phyloP scores from a whole-genome alignment of 2,113 vertebrate genomes.

The Notarius lentiginosus region DNA sequence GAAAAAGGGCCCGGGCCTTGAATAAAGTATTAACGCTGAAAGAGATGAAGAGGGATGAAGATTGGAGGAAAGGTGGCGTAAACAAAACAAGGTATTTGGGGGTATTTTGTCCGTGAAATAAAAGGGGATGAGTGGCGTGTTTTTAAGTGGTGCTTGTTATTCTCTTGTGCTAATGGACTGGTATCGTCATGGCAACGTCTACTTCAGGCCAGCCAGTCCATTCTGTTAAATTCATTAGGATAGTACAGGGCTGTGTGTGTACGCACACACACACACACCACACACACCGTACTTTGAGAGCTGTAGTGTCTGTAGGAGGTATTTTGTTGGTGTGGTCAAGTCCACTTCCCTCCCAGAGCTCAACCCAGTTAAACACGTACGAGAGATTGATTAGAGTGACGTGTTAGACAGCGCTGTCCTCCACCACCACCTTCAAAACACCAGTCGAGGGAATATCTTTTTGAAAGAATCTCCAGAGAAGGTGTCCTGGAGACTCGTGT shows the following conservation, averaged over 20 bases:
- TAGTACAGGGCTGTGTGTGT: background rate
- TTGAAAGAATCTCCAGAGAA: background rate
- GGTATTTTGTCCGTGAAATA: slow-evolving; percentile 30
- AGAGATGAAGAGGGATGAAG: slow-evolving; percentile 16
- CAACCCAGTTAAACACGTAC: no score
- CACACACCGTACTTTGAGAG: background rate
- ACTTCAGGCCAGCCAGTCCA: slow-evolving; percentile 42
- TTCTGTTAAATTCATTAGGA: slow-evolving; percentile 36
- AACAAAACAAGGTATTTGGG: background rate
- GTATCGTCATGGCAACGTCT: slow-evolving; percentile 63
- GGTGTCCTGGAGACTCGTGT: background rate
- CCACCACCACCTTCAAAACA: background rate
- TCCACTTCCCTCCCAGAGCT: no score
- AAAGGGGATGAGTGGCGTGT: slow-evolving; percentile 35
- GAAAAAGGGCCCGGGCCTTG: background rate
- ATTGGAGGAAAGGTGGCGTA: slow-evolving; percentile 18
- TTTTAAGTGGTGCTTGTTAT: slow-evolving; percentile 65
- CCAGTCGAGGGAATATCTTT: background rate
- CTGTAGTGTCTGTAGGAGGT: no score
- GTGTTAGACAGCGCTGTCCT: background rate
- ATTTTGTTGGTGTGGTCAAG: no score
- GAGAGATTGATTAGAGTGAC: background rate
- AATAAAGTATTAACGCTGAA: background rate
- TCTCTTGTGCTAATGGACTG: slow-evolving; percentile 61
- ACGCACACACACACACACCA: background rate